phyloP scores from a whole-genome alignment of 2,113 vertebrate genomes.

The Percopsis transmontana region DNA sequence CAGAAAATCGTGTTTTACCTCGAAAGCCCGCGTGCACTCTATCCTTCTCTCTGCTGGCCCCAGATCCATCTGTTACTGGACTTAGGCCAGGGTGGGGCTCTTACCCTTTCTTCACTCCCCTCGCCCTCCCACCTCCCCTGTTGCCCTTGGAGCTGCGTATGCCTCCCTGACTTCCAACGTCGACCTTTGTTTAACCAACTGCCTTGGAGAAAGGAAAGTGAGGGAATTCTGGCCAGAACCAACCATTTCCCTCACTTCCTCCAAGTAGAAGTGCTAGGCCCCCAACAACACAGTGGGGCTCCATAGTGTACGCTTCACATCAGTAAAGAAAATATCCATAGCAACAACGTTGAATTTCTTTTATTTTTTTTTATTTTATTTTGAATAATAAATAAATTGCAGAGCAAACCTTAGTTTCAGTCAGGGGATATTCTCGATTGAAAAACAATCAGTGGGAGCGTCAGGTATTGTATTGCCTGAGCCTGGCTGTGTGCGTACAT shows the following conservation, averaged over 20 bases:
- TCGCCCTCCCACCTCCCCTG: conserved; percentile 25
- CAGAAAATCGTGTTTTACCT: conserved; percentile 5
- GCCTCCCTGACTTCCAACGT: conserved; percentile 33
- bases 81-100: conserved; percentile 27
- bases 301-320: neutral
- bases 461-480: neutral
- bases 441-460: neutral
- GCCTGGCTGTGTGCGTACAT: conserved; percentile 5
- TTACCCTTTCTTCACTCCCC: conserved; percentile 19
- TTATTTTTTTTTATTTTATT: neutral
- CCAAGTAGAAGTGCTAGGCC: neutral
- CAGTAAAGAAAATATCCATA: neutral
- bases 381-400: neutral
- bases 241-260: conserved; percentile 54
- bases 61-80: conserved; percentile 39
- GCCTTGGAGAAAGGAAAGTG: conserved; percentile 19
- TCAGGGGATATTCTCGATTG: neutral
- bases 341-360: neutral
- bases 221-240: conserved; percentile 67
- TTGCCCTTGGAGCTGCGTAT: conserved; percentile 42
- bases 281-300: neutral
- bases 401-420: neutral
- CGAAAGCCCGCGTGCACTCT: conserved; percentile 3
- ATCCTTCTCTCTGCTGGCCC: conserved; percentile 11
- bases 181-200: conserved; percentile 21